Percentiles rank a stretch among this genome's conserved stretches.
Evolutionary conservation across 2,888 invertebrate genomes (phyloP).

Genomic region (Napeogenes sylphis): DNA sequence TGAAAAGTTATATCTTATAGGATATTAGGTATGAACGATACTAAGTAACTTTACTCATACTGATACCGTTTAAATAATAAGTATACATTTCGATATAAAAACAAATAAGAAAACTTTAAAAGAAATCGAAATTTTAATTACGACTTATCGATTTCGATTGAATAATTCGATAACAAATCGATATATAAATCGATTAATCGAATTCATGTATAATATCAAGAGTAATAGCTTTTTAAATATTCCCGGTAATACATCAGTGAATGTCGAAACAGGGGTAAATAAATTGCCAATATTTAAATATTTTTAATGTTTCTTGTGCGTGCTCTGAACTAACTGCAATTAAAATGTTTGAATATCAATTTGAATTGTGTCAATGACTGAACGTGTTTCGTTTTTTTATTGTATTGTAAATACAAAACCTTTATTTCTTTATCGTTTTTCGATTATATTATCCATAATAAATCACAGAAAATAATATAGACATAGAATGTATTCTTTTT

Average conservation of each 20-base stretch:
- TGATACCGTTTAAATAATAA: too few relatives aligned
- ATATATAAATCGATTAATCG: constrained; percentile 43
- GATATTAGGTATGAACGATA: too few relatives aligned
- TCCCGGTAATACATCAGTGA: constrained; percentile 48
- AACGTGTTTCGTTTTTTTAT: constrained; percentile 5
- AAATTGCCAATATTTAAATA: constrained; percentile 40
- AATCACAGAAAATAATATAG: neutral
- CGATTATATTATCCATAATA: too few relatives aligned
- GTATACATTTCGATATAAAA: constrained; percentile 5
- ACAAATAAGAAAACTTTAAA: too few relatives aligned
- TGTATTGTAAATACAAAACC: neutral
- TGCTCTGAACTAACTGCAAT: constrained; percentile 34
- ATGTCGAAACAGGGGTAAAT: constrained; percentile 38
- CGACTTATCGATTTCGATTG: constrained; percentile 42
- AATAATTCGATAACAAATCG: constrained; percentile 28
- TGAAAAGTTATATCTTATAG: too few relatives aligned
- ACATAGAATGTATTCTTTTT: neutral
- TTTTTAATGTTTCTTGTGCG: constrained; percentile 36
- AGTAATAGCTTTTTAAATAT: constrained; percentile 69
- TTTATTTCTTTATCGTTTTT: too few relatives aligned
- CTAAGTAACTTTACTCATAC: too few relatives aligned
- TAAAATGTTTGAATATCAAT: constrained; percentile 37
- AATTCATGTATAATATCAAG: constrained; percentile 23
- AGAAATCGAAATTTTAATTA: constrained; percentile 36
- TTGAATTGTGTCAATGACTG: constrained; percentile 25